A percentile compares a stretch with the other conserved stretches of the same genome.
Conservation (phyloP, 2,113 vertebrate species). For the Diphyllodes magnificus region DNA sequence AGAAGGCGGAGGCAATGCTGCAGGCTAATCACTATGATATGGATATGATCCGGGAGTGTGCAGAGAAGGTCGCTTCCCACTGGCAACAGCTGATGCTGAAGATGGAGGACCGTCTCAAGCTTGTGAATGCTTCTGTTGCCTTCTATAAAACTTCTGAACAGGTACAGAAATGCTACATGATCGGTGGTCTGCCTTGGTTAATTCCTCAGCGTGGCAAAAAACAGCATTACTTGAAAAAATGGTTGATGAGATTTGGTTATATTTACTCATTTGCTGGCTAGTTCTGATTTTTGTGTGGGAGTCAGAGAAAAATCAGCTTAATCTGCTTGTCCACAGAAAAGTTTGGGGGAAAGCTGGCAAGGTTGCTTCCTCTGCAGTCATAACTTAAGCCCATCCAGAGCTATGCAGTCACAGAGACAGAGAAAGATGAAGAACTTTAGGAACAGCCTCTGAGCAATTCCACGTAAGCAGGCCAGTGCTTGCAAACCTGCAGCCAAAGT, state of each 20-base stretch:
- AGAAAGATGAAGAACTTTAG: not conserved
- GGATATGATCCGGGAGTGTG: constrained; percentile 97
- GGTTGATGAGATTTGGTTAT: not conserved
- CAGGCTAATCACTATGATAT: constrained; percentile 98
- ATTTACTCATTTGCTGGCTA: not conserved
- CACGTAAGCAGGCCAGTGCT: not conserved
- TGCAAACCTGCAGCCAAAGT: not conserved
- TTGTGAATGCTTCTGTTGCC: constrained; percentile 98
- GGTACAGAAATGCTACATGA: constrained; percentile 55
- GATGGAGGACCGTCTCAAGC: constrained; percentile 98
- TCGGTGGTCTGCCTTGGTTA: not conserved
- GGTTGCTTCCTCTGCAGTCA: not conserved
- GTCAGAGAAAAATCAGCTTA: not conserved
- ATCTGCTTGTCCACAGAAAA: not conserved
- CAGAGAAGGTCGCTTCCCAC: constrained; percentile 95
- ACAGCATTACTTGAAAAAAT: not conserved
- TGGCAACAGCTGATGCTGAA: constrained; percentile 99
- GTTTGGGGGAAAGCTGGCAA: not conserved
- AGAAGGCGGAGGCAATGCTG: constrained; percentile 94
- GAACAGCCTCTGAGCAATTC: not conserved
- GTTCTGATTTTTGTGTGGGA: not conserved
- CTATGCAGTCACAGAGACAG: not conserved
- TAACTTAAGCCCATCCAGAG: not conserved
- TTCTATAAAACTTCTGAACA: constrained; percentile 99
- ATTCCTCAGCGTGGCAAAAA: not conserved